phyloP scores from a whole-genome alignment of 2,113 vertebrate species.

The Craseonycteris thonglongyai region DNA sequence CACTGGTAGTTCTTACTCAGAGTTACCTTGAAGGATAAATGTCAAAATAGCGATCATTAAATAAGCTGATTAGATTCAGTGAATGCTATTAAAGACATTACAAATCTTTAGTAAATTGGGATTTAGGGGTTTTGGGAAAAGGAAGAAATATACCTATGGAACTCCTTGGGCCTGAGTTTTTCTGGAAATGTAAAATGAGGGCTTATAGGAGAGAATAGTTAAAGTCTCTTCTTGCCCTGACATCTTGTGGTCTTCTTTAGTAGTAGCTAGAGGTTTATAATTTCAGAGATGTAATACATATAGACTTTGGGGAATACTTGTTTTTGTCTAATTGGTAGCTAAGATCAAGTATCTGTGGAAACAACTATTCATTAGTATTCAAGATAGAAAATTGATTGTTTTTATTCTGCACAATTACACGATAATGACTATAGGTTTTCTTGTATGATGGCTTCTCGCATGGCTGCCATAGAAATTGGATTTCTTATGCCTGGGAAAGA shows the following conservation, averaged over 20 bases:
- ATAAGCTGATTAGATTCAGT: background rate
- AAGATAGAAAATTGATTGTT: background rate
- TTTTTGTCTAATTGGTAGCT: conserved; percentile 34
- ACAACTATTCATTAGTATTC: background rate
- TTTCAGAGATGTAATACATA: conserved; percentile 6
- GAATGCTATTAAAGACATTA: background rate
- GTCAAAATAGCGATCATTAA: background rate
- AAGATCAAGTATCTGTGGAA: conserved; percentile 44
- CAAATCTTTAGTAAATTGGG: background rate
- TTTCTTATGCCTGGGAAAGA: background rate
- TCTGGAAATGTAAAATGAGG: conserved; percentile 6
- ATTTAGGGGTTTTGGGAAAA: background rate
- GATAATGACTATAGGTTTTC: background rate
- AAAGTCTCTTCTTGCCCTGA: background rate
- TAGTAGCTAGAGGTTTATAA: background rate
- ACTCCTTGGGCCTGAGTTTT: background rate
- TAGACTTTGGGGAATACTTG: background rate
- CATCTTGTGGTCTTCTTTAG: background rate
- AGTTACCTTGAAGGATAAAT: background rate
- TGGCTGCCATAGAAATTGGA: background rate
- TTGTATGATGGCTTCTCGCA: background rate
- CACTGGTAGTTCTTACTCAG: background rate
- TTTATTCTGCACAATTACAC: background rate
- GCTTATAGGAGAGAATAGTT: background rate
- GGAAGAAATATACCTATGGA: background rate